These are phyloP conservation scores for Platycnemis pennipes DNA, from an alignment of 2,888 invertebrate genomes.

Conservation along the genomic window DNA sequence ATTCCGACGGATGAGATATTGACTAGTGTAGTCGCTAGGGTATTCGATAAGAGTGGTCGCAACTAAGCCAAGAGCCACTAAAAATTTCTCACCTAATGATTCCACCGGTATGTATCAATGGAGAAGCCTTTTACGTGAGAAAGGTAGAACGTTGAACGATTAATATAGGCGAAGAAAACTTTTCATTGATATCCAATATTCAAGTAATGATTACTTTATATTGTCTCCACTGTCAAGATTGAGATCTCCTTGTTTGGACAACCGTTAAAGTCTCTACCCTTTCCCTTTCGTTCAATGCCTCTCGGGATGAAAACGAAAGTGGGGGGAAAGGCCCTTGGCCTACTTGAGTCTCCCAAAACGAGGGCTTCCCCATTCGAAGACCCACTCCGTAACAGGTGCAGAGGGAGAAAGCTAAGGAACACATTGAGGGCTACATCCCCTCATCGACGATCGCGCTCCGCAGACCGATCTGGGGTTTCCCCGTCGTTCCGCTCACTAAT, in stretches of 20 bases:
- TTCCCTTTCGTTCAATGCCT: constrained; percentile 1
- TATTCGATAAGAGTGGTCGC: too few relatives aligned
- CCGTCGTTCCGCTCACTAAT: neutral
- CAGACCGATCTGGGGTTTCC: neutral
- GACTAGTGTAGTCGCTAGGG: too few relatives aligned
- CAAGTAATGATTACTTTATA: neutral
- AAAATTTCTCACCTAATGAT: too few relatives aligned
- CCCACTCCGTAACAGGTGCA: neutral
- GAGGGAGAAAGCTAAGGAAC: neutral
- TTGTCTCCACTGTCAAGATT: neutral
- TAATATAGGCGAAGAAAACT: too few relatives aligned
- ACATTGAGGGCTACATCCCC: neutral
- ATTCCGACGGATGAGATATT: too few relatives aligned
- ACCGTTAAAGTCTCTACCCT: neutral
- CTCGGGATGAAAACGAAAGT: neutral
- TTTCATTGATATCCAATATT: too few relatives aligned
- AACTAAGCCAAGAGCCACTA: too few relatives aligned
- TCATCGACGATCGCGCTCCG: neutral
- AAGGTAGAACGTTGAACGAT: too few relatives aligned
- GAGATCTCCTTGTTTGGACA: neutral
- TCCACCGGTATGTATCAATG: too few relatives aligned
- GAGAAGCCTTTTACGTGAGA: too few relatives aligned
- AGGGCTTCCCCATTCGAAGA: neutral
- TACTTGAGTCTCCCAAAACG: neutral
- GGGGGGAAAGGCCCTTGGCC: constrained; percentile 2